phyloP scores from a whole-genome alignment of 2,113 vertebrate species.

The Pachycephala philippinensis region DNA sequence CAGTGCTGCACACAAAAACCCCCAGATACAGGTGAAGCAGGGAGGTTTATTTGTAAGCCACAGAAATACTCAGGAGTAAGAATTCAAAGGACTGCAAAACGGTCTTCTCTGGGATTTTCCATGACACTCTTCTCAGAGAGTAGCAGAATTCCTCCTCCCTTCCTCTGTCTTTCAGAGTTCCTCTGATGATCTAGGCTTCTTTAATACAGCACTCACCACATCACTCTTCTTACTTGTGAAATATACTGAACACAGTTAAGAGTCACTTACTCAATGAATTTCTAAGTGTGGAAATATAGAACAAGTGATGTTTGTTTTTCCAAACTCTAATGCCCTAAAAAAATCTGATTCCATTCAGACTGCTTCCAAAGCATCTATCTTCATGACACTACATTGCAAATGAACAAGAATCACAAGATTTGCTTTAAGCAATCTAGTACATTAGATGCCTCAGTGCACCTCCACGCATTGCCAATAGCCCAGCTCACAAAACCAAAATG shows the following conservation, averaged over 20 bases:
- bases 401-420: neutral
- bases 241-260: neutral
- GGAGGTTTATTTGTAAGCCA: neutral
- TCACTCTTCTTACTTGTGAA: neutral
- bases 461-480: neutral
- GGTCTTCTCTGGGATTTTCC: neutral
- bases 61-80: neutral
- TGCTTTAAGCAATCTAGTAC: neutral
- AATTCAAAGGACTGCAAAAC: neutral
- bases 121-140: neutral
- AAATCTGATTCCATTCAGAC: neutral
- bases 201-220: fast-evolving
- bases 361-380: neutral
- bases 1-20: neutral
- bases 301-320: neutral
- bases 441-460: neutral
- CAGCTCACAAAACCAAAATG: neutral
- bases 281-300: neutral
- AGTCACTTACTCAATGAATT: neutral
- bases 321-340: neutral
- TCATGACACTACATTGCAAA: neutral
- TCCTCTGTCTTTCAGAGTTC: neutral
- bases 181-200: neutral
- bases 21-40: neutral
- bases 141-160: neutral